Evolutionary conservation across 1,140 invertebrate genomes (phyloP).

Genomic region (Harlomillsia oculata): DNA sequence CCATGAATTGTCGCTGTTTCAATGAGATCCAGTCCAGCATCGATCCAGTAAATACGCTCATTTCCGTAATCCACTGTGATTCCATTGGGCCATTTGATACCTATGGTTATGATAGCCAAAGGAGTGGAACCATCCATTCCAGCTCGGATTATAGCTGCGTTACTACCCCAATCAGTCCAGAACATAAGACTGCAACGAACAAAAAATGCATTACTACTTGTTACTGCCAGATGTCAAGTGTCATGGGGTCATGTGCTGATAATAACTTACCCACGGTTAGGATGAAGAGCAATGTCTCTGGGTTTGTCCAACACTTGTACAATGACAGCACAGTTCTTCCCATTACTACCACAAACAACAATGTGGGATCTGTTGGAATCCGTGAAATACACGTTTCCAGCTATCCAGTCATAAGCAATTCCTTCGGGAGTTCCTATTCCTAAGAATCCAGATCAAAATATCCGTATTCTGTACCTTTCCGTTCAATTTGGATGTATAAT

Average conservation of each 20-base stretch:
- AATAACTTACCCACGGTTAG: slow-evolving; percentile 35
- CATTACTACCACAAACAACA: slow-evolving; percentile 59
- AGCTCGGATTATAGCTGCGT: slow-evolving; percentile 62
- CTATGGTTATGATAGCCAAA: slow-evolving; percentile 55
- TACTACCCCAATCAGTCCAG: slow-evolving; percentile 73
- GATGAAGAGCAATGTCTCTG: slow-evolving; percentile 42
- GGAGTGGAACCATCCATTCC: slow-evolving; percentile 71
- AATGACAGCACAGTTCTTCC: slow-evolving; percentile 52
- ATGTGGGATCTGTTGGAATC: slow-evolving; percentile 61
- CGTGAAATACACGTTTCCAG: slow-evolving; percentile 67
- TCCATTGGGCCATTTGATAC: slow-evolving; percentile 51
- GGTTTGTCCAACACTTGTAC: slow-evolving; percentile 36
- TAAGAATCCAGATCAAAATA: background rate
- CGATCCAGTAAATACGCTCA: slow-evolving; percentile 73
- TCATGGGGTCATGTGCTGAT: no score
- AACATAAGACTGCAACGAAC: slow-evolving; percentile 54
- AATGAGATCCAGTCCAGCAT: slow-evolving; percentile 65
- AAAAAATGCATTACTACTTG: background rate
- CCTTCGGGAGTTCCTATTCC: slow-evolving; percentile 65
- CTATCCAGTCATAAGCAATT: slow-evolving; percentile 70
- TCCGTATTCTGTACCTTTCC: background rate
- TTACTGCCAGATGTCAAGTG: background rate
- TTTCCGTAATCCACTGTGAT: slow-evolving; percentile 43
- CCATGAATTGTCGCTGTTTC: slow-evolving; percentile 75
- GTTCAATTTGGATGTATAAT: background rate